phyloP scores from a whole-genome alignment of 2,113 vertebrate species.

The Ctenodactylus gundi region DNA sequence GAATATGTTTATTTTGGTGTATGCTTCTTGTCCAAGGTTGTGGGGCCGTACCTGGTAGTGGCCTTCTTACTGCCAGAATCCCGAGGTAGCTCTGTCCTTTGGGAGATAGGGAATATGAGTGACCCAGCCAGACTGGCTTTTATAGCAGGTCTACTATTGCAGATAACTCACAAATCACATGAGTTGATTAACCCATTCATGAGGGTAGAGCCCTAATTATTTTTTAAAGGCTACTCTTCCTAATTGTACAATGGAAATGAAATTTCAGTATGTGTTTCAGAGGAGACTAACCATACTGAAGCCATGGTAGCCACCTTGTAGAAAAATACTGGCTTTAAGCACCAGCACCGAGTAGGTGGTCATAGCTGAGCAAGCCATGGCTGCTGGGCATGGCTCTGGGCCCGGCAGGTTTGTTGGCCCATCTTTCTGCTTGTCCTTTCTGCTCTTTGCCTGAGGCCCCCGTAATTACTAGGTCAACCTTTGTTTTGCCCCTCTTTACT shows the following conservation, averaged over 20 bases:
- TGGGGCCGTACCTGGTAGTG: not conserved
- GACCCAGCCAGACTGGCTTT: not conserved
- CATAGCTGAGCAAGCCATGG: accelerated
- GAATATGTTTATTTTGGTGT: not conserved
- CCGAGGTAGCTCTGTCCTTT: not conserved
- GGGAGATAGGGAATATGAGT: not conserved
- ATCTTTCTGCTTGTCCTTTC: not conserved
- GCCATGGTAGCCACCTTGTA: not conserved
- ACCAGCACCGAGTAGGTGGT: not conserved
- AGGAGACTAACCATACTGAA: not conserved
- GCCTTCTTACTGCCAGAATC: not conserved
- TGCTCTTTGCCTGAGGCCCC: not conserved
- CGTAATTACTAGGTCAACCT: not conserved
- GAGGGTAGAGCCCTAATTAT: too few relatives aligned
- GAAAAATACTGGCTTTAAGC: not conserved
- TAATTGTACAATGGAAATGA: not conserved
- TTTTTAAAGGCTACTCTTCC: not conserved
- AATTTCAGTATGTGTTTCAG: not conserved
- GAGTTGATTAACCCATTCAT: not conserved
- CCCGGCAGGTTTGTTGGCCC: accelerated
- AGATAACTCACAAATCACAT: not conserved
- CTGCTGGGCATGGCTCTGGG: accelerated
- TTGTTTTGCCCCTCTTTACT: not conserved
- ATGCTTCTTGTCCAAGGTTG: not conserved
- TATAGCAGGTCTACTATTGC: not conserved